Conservation (phyloP, 2,888 invertebrate genomes). For the Agonopterix subpropinquella region DNA sequence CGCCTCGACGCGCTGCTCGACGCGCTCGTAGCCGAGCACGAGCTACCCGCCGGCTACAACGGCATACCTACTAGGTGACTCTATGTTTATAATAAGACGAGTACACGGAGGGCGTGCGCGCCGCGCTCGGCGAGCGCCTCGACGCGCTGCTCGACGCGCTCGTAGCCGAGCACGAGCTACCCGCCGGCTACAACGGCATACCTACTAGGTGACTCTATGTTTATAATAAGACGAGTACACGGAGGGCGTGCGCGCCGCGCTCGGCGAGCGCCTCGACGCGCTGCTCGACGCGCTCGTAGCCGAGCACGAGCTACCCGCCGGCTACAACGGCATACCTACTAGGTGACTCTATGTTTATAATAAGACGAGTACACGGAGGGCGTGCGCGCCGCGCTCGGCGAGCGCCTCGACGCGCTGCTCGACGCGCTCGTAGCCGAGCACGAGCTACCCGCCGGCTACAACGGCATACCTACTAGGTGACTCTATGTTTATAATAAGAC, state of each 20-base stretch:
- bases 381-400: slow-evolving; percentile 73
- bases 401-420: slow-evolving; percentile 80
- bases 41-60: slow-evolving; percentile 66
- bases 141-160: slow-evolving; percentile 79
- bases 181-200: slow-evolving; percentile 73
- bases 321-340: slow-evolving; percentile 77
- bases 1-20: slow-evolving; percentile 82
- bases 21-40: slow-evolving; percentile 79
- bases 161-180: slow-evolving; percentile 79
- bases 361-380: background rate
- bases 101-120: no score
- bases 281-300: slow-evolving; percentile 80
- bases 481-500: background rate
- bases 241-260: slow-evolving; percentile 47
- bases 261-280: slow-evolving; percentile 80
- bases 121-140: slow-evolving; percentile 81
- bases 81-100: background rate
- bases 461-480: slow-evolving; percentile 76
- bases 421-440: slow-evolving; percentile 80
- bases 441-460: slow-evolving; percentile 66
- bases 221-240: background rate
- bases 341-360: slow-evolving; percentile 25
- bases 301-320: slow-evolving; percentile 76
- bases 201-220: slow-evolving; percentile 53
- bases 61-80: slow-evolving; percentile 74